phyloP scores from a whole-genome alignment of 2,113 vertebrate species.

The Triplophysa tibetana region DNA sequence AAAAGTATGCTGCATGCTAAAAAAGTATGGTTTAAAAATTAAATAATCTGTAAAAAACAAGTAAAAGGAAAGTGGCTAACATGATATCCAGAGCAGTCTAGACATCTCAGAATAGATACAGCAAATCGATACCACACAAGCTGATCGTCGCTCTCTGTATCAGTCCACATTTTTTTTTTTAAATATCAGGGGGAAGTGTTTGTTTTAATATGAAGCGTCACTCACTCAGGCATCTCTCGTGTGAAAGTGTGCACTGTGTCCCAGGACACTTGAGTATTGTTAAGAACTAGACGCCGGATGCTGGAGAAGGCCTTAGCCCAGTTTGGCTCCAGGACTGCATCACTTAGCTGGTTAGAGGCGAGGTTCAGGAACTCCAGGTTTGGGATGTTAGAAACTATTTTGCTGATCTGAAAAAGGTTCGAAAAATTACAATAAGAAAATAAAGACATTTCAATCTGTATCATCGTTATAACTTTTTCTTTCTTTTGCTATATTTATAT shows the following conservation, averaged over 20 bases:
- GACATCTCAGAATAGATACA: background rate
- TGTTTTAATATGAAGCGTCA: background rate
- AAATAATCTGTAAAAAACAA: no score
- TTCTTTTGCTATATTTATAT: no score
- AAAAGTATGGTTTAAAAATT: no score
- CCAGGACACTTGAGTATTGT: constrained; percentile 97
- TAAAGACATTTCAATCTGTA: no score
- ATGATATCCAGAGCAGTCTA: no score
- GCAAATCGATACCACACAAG: background rate
- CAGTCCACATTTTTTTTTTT: background rate
- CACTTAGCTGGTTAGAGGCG: constrained; percentile 93
- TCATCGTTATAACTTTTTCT: no score
- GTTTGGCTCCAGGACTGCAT: constrained; percentile 79
- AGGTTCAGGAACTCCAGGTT: constrained; percentile 96
- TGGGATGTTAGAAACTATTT: constrained; percentile 96
- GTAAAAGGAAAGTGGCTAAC: no score
- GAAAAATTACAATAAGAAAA: background rate
- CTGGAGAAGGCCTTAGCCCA: constrained; percentile 86
- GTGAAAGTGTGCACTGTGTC: constrained; percentile 89
- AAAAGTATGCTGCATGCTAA: no score
- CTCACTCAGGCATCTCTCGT: constrained; percentile 90
- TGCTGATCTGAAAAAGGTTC: constrained; percentile 83
- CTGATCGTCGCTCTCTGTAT: constrained; percentile 2
- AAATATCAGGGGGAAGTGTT: background rate
- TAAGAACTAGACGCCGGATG: constrained; percentile 92